These are phyloP conservation scores for Amblyraja radiata DNA, from an alignment of 2,797 vertebrate genomes.

Conservation along the genomic window DNA sequence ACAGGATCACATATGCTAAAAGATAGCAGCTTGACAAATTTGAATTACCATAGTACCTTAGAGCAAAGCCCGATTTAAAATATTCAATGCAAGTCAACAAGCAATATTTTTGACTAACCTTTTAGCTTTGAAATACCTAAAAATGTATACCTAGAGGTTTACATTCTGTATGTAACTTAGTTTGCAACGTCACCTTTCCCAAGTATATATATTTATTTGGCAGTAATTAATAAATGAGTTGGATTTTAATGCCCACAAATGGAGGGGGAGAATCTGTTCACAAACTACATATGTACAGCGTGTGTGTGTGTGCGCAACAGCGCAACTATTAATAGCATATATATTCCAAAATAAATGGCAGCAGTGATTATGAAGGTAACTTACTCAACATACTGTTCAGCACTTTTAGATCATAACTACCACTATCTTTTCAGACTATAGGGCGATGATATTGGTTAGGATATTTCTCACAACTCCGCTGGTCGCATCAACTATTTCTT, in stretches of 20 bases:
- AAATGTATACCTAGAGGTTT: neutral
- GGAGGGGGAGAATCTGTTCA: neutral
- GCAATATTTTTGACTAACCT: neutral
- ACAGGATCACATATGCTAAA: neutral
- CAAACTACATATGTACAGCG: neutral
- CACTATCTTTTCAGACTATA: neutral
- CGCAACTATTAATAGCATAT: neutral
- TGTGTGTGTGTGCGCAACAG: neutral
- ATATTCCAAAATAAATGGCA: neutral
- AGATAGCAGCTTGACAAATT: slow-evolving; percentile 7
- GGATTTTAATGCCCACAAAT: neutral
- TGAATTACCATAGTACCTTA: neutral
- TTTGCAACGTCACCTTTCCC: neutral
- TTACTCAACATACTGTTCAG: neutral
- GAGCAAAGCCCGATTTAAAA: neutral
- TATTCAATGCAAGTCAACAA: neutral
- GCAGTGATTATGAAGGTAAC: neutral
- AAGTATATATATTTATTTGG: neutral
- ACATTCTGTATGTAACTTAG: neutral
- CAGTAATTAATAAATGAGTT: neutral
- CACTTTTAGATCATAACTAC: neutral
- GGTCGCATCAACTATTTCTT: neutral
- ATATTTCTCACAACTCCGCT: neutral
- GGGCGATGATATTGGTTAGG: too few species aligned
- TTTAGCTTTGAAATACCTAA: neutral